Percentiles rank a stretch among this genome's conserved stretches.
These are phyloP conservation scores for Vandiemenella viatica DNA, from an alignment of 2,888 invertebrate genomes.

Conservation along the genomic window DNA sequence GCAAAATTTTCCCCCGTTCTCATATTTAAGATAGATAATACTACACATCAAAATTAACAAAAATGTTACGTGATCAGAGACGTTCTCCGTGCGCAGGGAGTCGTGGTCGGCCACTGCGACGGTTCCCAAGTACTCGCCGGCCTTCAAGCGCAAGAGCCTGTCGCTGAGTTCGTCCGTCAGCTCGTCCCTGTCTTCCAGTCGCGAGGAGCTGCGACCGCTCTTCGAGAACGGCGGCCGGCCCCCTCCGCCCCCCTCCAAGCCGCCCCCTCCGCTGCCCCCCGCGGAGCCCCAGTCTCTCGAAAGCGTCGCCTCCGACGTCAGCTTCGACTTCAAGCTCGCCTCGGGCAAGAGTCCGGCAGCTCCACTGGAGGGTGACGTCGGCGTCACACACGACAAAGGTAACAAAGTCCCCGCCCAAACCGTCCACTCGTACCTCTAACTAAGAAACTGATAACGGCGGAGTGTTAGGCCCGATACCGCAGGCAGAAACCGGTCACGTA, in stretches of 20 bases:
- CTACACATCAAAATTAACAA: too few relatives aligned
- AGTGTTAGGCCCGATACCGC: too few relatives aligned
- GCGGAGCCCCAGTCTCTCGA: slow-evolving; percentile 37
- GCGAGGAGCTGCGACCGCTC: slow-evolving; percentile 20
- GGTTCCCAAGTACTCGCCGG: slow-evolving; percentile 66
- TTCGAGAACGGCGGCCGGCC: slow-evolving; percentile 14
- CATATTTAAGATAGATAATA: too few relatives aligned
- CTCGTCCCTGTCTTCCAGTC: slow-evolving; percentile 21
- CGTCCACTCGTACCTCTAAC: too few relatives aligned
- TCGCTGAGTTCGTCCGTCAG: slow-evolving; percentile 30
- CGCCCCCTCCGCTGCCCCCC: slow-evolving; percentile 19
- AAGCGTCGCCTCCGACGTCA: slow-evolving; percentile 40
- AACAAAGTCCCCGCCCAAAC: too few relatives aligned
- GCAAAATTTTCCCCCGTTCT: too few relatives aligned
- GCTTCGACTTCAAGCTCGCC: slow-evolving; percentile 22
- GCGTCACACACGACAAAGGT: too few relatives aligned
- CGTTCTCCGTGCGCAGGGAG: too few relatives aligned
- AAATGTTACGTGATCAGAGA: too few relatives aligned
- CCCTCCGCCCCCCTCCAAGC: slow-evolving; percentile 14
- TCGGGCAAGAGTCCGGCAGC: slow-evolving; percentile 37
- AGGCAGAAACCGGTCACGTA: too few relatives aligned
- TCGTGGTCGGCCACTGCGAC: too few relatives aligned
- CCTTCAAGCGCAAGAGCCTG: slow-evolving; percentile 60
- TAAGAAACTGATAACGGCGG: too few relatives aligned
- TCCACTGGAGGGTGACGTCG: slow-evolving; percentile 76